Conservation (phyloP, 2,113 vertebrate genomes). For the Neoarius graeffei region DNA sequence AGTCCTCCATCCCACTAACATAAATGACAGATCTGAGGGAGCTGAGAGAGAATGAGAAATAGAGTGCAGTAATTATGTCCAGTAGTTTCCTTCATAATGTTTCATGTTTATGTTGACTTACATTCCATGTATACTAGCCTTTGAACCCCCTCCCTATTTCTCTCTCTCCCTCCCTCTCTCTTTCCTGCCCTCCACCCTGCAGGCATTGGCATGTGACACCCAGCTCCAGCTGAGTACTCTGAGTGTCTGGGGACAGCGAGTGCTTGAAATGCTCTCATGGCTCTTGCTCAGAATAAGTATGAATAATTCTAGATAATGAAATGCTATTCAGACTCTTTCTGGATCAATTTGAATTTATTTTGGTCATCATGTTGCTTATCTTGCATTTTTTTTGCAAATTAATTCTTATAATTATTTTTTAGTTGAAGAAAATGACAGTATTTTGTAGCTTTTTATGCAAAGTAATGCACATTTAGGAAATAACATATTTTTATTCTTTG, state of each 20-base stretch:
- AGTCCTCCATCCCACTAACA: neutral
- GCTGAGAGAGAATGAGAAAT: neutral
- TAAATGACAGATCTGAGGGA: neutral
- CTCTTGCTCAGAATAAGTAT: constrained; percentile 8
- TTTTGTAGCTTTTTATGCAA: neutral
- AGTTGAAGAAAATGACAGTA: neutral
- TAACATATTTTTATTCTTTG: neutral
- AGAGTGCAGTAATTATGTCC: neutral
- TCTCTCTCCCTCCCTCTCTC: neutral
- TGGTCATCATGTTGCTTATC: neutral
- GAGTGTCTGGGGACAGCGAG: constrained; percentile 15
- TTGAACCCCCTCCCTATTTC: neutral
- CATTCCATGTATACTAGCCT: neutral
- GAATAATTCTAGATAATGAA: neutral
- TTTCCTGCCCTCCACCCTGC: neutral
- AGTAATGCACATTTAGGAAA: neutral
- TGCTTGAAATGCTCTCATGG: constrained; percentile 18
- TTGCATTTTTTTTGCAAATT: neutral
- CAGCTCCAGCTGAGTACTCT: constrained; percentile 33
- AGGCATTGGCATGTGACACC: constrained; percentile 36
- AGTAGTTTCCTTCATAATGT: neutral
- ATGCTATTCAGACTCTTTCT: neutral
- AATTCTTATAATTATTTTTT: neutral
- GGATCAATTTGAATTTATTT: neutral
- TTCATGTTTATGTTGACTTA: constrained; percentile 17